Evolutionary conservation across 2,113 vertebrate genomes (phyloP), one percentile per base, ranked within the genome.

Genomic region (Hoplias malabaricus): DNA sequence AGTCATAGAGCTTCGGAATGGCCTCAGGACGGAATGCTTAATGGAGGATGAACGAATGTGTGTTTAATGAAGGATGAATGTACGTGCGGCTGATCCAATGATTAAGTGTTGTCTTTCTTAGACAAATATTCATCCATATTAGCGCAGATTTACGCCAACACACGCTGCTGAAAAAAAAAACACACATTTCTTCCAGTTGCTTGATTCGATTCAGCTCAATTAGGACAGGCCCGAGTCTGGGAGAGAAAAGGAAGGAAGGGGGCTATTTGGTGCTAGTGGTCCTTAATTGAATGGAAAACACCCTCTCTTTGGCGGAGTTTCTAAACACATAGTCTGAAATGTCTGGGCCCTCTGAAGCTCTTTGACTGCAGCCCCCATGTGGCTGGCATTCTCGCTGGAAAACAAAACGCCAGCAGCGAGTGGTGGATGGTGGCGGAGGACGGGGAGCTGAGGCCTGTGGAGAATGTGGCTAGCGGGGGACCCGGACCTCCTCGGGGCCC

Each of bases 391-490:
- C 69, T 82, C 81, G 84, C 84, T 68, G 75, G n/a, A 74, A 80
- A 86, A 80, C 74, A 89, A 90, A n/a, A 84, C 29, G 11, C 3
- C 63, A 75, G 73, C 53, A 31, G 62, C 48, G 77, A 76, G 80
- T 63, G 42, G 76, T 84, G 82, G 82, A 77, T 80, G 80, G 84
- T 82, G 90, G 86, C 78, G 61, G 80, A 78, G 82, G 79, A 86
- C 48, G n/a, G 82, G 12, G 31, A 50, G 81, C 86, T 82, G 88
- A 84, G 87, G 88, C 90, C 92, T 86, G 81, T 86, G 84, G 87
- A 91, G 89, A 91, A 94, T 91, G 90, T 91, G 90, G 92, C 89
- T 93, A 89, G 92, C 87, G 90, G 88, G 90, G 91, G 90, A 90
- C 86, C 90, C 76, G 87, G 83, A 89, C 89, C 83, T 83, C 88